Percentiles rank a stretch among this genome's conserved stretches.
Conservation (phyloP, 2,113 vertebrate genomes). For the Aspidoscelis tigris region DNA sequence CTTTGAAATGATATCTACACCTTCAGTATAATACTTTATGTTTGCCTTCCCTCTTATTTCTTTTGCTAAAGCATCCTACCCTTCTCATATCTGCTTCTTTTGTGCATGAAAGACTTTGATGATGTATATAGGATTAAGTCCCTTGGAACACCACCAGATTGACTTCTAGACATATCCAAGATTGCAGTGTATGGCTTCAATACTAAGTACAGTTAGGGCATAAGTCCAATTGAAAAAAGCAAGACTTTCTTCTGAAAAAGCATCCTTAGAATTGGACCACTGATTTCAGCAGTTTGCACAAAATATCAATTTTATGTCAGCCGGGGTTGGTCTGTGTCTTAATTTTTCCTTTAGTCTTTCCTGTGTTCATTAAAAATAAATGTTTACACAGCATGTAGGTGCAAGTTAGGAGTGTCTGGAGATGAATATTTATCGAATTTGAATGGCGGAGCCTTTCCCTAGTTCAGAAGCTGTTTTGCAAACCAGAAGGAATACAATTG, state of each 20-base stretch:
- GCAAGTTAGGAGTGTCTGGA: conserved; percentile 16
- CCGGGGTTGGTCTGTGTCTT: not conserved
- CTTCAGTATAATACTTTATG: not conserved
- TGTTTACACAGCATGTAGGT: conserved; percentile 15
- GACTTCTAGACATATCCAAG: not conserved
- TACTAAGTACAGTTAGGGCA: not conserved
- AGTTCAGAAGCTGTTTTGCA: not conserved
- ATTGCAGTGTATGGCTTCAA: not conserved
- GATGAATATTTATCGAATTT: conserved; percentile 27
- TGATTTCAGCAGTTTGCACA: not conserved
- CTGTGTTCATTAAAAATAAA: conserved; percentile 32
- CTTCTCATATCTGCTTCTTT: not conserved
- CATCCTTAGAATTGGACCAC: not conserved
- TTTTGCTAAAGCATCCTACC: not conserved
- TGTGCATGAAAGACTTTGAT: not conserved
- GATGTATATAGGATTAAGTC: too few species aligned
- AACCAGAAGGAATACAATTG: not conserved
- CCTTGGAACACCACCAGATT: not conserved
- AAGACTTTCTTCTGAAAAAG: conserved; percentile 6
- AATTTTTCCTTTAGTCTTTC: conserved; percentile 20
- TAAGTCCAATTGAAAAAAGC: not conserved
- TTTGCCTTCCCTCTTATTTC: not conserved
- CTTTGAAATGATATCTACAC: not conserved
- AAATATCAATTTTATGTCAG: not conserved
- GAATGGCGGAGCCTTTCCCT: not conserved